Base-by-base conservation (phyloP, 2,888 invertebrate genomes). In the Xestia c-nigrum region DNA sequence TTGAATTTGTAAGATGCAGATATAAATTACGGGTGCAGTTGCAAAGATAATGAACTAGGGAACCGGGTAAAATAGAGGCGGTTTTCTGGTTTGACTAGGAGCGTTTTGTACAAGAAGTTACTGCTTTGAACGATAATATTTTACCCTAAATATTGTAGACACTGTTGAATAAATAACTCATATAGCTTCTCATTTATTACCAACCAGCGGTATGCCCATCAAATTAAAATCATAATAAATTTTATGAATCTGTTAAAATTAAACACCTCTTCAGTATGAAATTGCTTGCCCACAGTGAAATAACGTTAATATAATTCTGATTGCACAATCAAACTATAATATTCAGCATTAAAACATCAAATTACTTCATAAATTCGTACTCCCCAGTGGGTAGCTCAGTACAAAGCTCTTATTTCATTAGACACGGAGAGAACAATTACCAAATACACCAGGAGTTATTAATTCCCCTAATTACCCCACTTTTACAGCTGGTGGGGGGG, bases 1-100 rank as follows among this genome's bases (percentile, higher is more conserved):
- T 89, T 89, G 89, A 91, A 89, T 90, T 90, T 83, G 85, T 85
- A 87, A 90, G 88, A 88, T 89, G 87, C 88, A 74, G 74, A 84
- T 83, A 76, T 46, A 81, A 81, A 85, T 81, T 80, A 80, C n/a
- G 10, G 59, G 50, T 80, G 65, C 46, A 31, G 70, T 21, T 50
- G 38, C 59, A 40, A 46, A 57, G 46, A 40, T 59, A 59, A 70
- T 40, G 38, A 55, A 67, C 19, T 43, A 38, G 14, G 46, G 55
- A 24, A 14, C 14, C 5, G n/a, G 61, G 40, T 12, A 31, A 74
- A 69, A 66, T 59, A 38, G 14, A 68, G 12, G 9, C 19, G 5
- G 38, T n/a, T 52, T 5, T 57, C 40, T 43, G 9, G 9, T 19
- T 64, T 55, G 2, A 63, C 38, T n/a, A 10, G 0, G 16, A 50